Evolutionary conservation across 2,888 invertebrate genomes (phyloP), one percentile per base, ranked within the genome.

Genomic region (Netelia fuscicornis): DNA sequence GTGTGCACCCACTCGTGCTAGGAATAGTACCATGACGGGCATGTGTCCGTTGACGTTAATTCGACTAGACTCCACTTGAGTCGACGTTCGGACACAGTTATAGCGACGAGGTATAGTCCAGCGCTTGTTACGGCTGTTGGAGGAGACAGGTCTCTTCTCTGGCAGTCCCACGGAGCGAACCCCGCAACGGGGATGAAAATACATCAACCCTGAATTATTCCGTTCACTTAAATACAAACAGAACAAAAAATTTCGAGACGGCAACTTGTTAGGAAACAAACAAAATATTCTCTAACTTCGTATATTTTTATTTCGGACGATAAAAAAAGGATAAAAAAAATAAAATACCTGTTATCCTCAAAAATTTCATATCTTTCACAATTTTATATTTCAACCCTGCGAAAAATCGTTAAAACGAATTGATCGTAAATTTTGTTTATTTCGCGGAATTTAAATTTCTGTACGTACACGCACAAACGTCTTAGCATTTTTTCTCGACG

Each of bases 41-140:
- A 48, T 48, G 13, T 17, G 81, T 70, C 75, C 64, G 58, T 70
- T 58, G 82, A 82, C 79, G 79, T 82, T 85, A 82, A 82, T 82
- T 85, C 79, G 79, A 82, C 82, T 82, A 82, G 75, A 82, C 75
- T 85, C 72, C 60, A 82, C 79, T 82, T 76, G 75, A 79, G 75
- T 67, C 85, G 79, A 82, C 82, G 79, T 79, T 71, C 54, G 65
- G 85, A 79, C 56, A 54, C 60, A 60, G 68, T 37, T 37, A 37
- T 37, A 37, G 37, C 37, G 11, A 48, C 20, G 58, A 52, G 25
- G 70, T 17, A 52, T 62, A 67, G 60, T 76, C 54, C 48, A 48
- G 48, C 23, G 65, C 71, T 44, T 52, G 65, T 71, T 54, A 68
- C 52, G 75, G 71, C 64, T 76, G 64, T 80, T 80, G 56, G 42